These are phyloP conservation scores for Apodemus sylvaticus DNA, from an alignment of 2,113 vertebrate species.

Conservation along the genomic window DNA sequence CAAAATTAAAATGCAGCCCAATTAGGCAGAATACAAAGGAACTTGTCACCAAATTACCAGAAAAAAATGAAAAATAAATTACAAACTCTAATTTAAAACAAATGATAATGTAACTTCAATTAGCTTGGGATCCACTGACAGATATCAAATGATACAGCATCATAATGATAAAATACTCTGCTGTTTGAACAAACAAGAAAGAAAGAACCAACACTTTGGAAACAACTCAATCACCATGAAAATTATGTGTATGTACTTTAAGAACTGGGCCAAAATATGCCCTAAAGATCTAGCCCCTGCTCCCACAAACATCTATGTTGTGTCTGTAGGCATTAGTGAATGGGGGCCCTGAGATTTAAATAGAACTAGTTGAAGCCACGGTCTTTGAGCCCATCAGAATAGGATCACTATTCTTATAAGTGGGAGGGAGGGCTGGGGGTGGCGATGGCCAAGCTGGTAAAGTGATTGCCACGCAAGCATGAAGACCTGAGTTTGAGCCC, in stretches of 20 bases:
- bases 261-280: neutral
- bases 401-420: neutral
- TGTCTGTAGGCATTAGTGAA: neutral
- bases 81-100: conserved; percentile 69
- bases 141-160: conserved; percentile 16
- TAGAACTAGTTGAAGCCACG: neutral
- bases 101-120: conserved; percentile 52
- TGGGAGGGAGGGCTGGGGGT: neutral
- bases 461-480: neutral
- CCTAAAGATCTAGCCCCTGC: neutral
- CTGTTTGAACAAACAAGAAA: conserved; percentile 19
- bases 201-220: conserved; percentile 54
- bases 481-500: neutral
- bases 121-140: conserved; percentile 41
- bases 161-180: conserved; percentile 43
- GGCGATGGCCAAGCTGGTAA: neutral
- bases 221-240: neutral
- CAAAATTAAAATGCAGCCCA: conserved; percentile 73
- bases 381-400: neutral
- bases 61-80: conserved; percentile 31
- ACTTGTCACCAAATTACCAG: conserved; percentile 47
- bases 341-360: neutral
- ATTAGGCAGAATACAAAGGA: conserved; percentile 67
- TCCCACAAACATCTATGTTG: neutral
- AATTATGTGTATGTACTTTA: conserved; percentile 56